A percentile compares a stretch with the other conserved stretches of the same genome.
phyloP scores from a whole-genome alignment of 2,797 vertebrate species.

The Merluccius polli region DNA sequence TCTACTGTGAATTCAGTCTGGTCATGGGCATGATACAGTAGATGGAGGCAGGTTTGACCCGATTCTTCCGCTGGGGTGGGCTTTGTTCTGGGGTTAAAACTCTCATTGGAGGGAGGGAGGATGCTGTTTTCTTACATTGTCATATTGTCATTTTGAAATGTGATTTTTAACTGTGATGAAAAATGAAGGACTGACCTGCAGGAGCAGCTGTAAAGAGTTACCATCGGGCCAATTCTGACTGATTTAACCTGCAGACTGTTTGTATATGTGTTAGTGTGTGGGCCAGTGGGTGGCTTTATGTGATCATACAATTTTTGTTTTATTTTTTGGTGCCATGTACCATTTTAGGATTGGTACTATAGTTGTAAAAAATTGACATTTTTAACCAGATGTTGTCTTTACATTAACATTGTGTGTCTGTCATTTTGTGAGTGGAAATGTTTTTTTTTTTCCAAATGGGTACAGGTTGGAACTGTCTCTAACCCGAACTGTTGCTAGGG shows the following conservation, averaged over 20 bases:
- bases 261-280: constrained; percentile 44
- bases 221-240: not conserved
- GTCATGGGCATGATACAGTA: constrained; percentile 13
- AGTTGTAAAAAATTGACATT: constrained; percentile 51
- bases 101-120: not conserved
- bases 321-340: constrained; percentile 42
- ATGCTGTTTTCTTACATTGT: constrained; percentile 60
- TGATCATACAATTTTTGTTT: constrained; percentile 36
- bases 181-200: constrained; percentile 61
- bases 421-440: constrained; percentile 45
- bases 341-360: constrained; percentile 45
- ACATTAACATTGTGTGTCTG: constrained; percentile 53
- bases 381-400: constrained; percentile 36
- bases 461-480: constrained; percentile 8
- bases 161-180: constrained; percentile 54
- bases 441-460: constrained; percentile 35
- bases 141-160: constrained; percentile 59
- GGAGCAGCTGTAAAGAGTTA: constrained; percentile 25
- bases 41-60: constrained; percentile 29
- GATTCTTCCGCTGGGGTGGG: constrained; percentile 33
- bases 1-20: constrained; percentile 23
- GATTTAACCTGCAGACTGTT: constrained; percentile 2
- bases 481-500: constrained; percentile 36
- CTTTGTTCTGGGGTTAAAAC: not conserved
- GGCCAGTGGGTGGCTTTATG: constrained; percentile 18